phyloP scores from a whole-genome alignment of 2,888 invertebrate genomes.

The Harpalus rubripes region DNA sequence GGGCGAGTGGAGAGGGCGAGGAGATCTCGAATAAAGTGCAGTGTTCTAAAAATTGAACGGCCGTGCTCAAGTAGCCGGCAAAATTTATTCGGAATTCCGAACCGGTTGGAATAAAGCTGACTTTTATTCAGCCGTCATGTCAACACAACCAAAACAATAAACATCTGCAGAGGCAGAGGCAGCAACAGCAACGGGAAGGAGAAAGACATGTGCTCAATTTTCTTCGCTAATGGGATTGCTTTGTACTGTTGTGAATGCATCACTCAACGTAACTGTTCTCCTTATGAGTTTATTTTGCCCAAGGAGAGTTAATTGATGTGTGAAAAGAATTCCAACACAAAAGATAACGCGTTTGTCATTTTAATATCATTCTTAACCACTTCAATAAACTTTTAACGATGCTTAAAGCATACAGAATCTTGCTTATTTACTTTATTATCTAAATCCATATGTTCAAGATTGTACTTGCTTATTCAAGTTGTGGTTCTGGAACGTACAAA shows the following conservation, averaged over 20 bases:
- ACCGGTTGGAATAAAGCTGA: constrained; percentile 52
- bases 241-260: constrained; percentile 29
- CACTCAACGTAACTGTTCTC: constrained; percentile 25
- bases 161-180: constrained; percentile 39
- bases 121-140: constrained; percentile 51
- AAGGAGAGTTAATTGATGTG: not conserved
- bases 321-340: not conserved
- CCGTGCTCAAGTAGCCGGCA: constrained; percentile 50
- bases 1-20: not conserved
- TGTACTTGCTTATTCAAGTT: no score
- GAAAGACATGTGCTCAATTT: constrained; percentile 14
- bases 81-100: constrained; percentile 53
- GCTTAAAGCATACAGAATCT: no score
- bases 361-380: not conserved
- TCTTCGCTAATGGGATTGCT: constrained; percentile 36
- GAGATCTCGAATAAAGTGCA: constrained; percentile 52
- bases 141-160: constrained; percentile 55
- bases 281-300: constrained; percentile 18
- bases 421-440: no score
- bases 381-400: not conserved
- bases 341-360: not conserved
- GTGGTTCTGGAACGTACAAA: no score
- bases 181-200: not conserved
- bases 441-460: no score
- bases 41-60: constrained; percentile 52